A percentile compares a stretch with the other conserved stretches of the same genome.
Evolutionary conservation across 92 coral and sea anemone genomes (phyloP).

Genomic region (Chrysogorgia sp.): DNA sequence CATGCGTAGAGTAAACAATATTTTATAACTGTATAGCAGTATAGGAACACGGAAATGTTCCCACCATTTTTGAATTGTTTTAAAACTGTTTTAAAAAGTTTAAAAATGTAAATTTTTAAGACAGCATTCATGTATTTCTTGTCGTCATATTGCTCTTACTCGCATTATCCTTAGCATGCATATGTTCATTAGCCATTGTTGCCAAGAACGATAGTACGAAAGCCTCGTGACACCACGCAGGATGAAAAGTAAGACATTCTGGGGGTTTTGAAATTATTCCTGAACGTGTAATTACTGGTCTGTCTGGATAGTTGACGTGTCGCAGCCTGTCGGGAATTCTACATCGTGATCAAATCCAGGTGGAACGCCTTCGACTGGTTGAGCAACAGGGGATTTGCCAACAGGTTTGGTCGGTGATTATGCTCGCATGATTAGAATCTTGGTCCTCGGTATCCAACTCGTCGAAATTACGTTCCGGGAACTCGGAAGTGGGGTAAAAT

Average conservation of each 20-base stretch:
- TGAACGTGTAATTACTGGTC: constrained; percentile 33
- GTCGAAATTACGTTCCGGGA: background rate
- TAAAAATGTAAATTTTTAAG: too few relatives aligned
- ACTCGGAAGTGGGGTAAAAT: background rate
- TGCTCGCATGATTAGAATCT: background rate
- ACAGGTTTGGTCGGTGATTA: background rate
- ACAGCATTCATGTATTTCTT: too few relatives aligned
- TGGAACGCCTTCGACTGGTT: constrained; percentile 20
- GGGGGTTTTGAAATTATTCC: constrained; percentile 37
- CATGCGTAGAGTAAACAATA: too few relatives aligned
- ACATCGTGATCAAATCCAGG: background rate
- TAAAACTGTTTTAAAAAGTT: too few relatives aligned
- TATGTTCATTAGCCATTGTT: constrained; percentile 12
- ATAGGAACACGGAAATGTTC: too few relatives aligned
- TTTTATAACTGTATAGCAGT: too few relatives aligned
- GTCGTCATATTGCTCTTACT: too few relatives aligned
- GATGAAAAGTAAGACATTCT: constrained; percentile 40
- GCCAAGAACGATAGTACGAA: background rate
- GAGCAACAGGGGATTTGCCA: background rate
- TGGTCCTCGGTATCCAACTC: background rate
- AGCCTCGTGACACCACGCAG: constrained; percentile 11
- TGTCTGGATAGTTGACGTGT: constrained; percentile 2
- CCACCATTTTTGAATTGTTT: too few relatives aligned
- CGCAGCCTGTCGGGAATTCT: background rate
- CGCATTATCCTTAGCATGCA: too few relatives aligned